phyloP scores from a whole-genome alignment of 1,140 invertebrate genomes.

The Zaprionus lachaisei region DNA sequence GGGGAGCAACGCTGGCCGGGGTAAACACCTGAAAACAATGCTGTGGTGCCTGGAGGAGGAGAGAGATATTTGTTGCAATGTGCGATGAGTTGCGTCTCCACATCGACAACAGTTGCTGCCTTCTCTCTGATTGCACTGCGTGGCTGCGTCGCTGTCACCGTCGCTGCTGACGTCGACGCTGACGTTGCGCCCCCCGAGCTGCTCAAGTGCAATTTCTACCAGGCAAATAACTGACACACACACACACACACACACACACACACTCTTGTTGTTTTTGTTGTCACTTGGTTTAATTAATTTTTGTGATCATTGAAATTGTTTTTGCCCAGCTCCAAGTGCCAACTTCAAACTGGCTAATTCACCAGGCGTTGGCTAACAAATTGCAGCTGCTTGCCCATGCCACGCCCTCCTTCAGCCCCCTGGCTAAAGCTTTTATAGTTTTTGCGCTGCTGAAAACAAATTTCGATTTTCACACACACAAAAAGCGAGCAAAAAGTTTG shows the following conservation, averaged over 20 bases:
- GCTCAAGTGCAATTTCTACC: slow-evolving; percentile 72
- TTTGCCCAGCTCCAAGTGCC: slow-evolving; percentile 41
- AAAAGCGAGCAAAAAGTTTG: slow-evolving; percentile 54
- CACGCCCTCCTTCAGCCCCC: neutral
- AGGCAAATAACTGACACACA: slow-evolving; percentile 49
- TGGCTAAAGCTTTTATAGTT: slow-evolving; percentile 6
- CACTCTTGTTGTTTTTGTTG: slow-evolving; percentile 37
- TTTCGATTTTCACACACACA: slow-evolving; percentile 63
- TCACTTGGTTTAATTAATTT: slow-evolving; percentile 73
- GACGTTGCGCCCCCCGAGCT: slow-evolving; percentile 36
- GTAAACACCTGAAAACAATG: slow-evolving; percentile 50
- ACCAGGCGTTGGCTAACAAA: slow-evolving; percentile 73
- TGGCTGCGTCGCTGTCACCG: slow-evolving; percentile 21
- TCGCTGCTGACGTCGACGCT: slow-evolving; percentile 14
- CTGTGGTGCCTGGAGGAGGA: neutral
- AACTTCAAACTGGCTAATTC: slow-evolving; percentile 57
- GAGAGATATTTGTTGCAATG: slow-evolving; percentile 21
- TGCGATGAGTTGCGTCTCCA: slow-evolving; percentile 19
- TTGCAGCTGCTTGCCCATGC: slow-evolving; percentile 63
- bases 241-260: slow-evolving; percentile 22
- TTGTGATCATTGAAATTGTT: slow-evolving; percentile 78
- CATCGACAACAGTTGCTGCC: slow-evolving; percentile 41
- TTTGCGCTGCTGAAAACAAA: slow-evolving; percentile 46
- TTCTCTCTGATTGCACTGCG: slow-evolving; percentile 33
- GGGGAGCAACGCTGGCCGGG: slow-evolving; percentile 3